Percentiles rank a stretch among this genome's conserved stretches.
Conservation (phyloP, 2,797 vertebrate species). For the Rousettus madagascariensis region DNA sequence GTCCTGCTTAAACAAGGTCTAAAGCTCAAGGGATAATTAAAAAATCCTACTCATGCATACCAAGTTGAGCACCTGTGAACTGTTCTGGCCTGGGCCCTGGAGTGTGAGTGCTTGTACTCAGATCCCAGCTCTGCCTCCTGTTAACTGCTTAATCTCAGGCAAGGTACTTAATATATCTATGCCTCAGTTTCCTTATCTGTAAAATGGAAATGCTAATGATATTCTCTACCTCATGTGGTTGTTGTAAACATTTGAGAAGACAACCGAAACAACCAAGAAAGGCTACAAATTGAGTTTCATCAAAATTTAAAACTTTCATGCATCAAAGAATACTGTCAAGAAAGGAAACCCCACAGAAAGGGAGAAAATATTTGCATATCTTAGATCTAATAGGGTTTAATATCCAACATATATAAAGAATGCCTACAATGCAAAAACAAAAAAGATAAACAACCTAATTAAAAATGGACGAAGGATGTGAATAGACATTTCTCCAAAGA, state of each 20-base stretch:
- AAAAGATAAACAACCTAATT: background rate
- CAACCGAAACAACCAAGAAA: background rate
- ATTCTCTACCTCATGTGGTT: background rate
- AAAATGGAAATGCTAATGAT: background rate
- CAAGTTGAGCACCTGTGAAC: background rate
- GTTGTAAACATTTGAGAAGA: background rate
- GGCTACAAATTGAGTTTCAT: background rate
- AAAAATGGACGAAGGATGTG: background rate
- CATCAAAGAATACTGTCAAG: background rate
- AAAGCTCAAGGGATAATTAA: background rate
- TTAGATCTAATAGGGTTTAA: background rate
- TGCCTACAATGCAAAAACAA: background rate
- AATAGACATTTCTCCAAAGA: background rate
- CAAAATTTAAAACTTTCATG: background rate
- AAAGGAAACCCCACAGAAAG: background rate
- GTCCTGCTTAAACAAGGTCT: background rate
- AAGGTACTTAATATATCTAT: background rate
- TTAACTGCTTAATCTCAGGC: background rate
- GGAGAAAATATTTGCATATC: background rate
- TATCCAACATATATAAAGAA: background rate
- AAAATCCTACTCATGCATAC: background rate
- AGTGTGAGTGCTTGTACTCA: background rate
- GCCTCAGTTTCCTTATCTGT: background rate
- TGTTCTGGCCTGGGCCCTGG: background rate
- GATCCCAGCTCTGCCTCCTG: background rate